Evolutionary conservation across 2,888 invertebrate species (phyloP).

Genomic region (Pyrochroa serraticornis): DNA sequence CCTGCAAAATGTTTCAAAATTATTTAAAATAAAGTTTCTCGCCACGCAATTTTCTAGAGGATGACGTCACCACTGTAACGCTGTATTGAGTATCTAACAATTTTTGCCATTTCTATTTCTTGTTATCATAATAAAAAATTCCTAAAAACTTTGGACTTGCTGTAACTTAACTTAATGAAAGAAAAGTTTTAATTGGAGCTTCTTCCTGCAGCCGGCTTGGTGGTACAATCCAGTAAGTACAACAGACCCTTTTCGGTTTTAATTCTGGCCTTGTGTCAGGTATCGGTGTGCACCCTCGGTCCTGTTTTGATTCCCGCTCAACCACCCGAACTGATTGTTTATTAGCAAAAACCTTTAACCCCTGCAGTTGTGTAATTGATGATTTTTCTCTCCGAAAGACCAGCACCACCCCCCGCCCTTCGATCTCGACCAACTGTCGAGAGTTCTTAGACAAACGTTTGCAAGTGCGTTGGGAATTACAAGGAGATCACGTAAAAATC

Average conservation of each 20-base stretch:
- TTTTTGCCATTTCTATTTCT: too few relatives aligned
- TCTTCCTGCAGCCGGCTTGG: conserved; percentile 74
- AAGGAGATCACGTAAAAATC: conserved; percentile 77
- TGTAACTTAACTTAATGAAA: too few relatives aligned
- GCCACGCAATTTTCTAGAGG: too few relatives aligned
- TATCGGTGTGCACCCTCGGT: conserved; percentile 6
- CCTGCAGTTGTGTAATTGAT: background rate
- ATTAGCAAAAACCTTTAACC: background rate
- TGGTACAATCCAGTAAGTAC: conserved; percentile 92
- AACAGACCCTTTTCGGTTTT: conserved; percentile 9
- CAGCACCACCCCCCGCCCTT: conserved; percentile 74
- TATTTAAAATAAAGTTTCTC: too few relatives aligned
- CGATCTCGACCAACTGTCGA: conserved; percentile 77
- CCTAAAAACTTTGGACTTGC: too few relatives aligned
- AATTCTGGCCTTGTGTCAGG: background rate
- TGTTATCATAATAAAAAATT: too few relatives aligned
- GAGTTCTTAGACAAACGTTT: conserved; percentile 82
- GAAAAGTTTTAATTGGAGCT: background rate
- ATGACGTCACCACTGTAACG: too few relatives aligned
- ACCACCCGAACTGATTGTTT: conserved; percentile 5
- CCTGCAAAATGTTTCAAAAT: too few relatives aligned
- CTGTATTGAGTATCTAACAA: too few relatives aligned
- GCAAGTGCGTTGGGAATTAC: conserved; percentile 86
- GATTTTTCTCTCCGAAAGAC: conserved; percentile 63
- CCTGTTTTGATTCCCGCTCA: conserved; percentile 23